Evolutionary conservation across 1,140 invertebrate species (phyloP), one percentile per base, ranked within the genome.

Genomic region (Chironomus striatipennis): DNA sequence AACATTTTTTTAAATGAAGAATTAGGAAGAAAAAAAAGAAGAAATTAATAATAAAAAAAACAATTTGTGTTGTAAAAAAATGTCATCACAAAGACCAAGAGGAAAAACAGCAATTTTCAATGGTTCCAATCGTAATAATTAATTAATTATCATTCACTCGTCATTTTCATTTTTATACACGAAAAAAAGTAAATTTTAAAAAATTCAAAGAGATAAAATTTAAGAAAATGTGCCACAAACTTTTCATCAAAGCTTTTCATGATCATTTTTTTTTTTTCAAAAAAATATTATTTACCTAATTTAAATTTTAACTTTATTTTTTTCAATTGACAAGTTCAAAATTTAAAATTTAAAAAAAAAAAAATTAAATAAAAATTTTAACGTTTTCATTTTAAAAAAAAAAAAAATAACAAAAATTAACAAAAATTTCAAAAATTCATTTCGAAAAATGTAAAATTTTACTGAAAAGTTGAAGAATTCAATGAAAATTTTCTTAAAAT

Each of bases 151-250:
- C 15, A 57, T 57, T 57, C 47, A 15, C 47, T n/a, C 43, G 8
- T 47, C 43, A 15, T 47, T 47, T 12, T 57, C n/a, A n/a, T n/a
- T 57, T 57, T 57, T 57, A 57, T 57, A 57, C 47, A 57, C 47
- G 15, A 57, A 47, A 2, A 47, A 2, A 57, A 57, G 47, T 18
- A 12, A 57, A 12, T 57, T 70, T 70, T 67, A 67, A 18, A 7
- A 6, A 70, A 57, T n/a, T n/a, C 47, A 57, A 57, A 57, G 7
- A 2, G 7, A n/a, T 10, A 70, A 70, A 70, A 70, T 21, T 9
- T 20, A 8, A 17, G 7, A 20, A 70, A 70, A 70, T 70, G 65
- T 70, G 65, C 65, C 65, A 70, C 65, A 70, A 20, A 67, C n/a
- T n/a, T n/a, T n/a, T n/a, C n/a, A 67, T 7, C 1, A 67, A 67